phyloP scores from a whole-genome alignment of 1,140 invertebrate genomes.

The Trichonephila inaurata region DNA sequence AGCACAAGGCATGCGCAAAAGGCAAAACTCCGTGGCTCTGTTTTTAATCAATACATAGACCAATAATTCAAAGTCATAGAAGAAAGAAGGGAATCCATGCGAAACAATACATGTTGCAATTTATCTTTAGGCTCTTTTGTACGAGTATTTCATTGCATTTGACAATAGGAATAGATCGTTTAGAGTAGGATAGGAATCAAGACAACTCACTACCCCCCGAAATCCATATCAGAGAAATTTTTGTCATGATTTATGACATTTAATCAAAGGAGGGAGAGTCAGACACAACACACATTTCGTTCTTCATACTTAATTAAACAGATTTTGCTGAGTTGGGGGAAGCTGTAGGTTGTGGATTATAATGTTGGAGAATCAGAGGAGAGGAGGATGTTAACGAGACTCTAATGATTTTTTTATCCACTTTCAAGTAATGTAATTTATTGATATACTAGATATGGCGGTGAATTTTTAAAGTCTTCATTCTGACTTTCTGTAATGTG shows the following conservation, averaged over 20 bases:
- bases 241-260: neutral
- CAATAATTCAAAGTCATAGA: neutral
- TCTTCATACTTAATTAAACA: slow-evolving; percentile 4
- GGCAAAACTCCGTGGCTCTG: neutral
- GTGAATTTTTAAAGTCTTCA: neutral
- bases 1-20: too few species aligned
- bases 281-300: neutral
- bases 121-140: neutral
- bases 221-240: neutral
- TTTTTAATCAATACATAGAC: neutral
- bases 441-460: neutral
- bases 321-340: neutral
- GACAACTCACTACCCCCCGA: neutral
- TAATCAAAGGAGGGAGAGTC: neutral
- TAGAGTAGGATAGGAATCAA: neutral
- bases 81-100: neutral
- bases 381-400: neutral
- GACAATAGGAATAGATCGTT: neutral
- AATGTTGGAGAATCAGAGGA: neutral
- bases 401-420: neutral
- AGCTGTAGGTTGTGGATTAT: neutral
- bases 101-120: neutral
- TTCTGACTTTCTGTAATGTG: neutral
- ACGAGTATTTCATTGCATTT: neutral
- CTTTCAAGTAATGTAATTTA: slow-evolving; percentile 6